phyloP scores from a whole-genome alignment of 2,888 invertebrate genomes.

The Athalia rosae region DNA sequence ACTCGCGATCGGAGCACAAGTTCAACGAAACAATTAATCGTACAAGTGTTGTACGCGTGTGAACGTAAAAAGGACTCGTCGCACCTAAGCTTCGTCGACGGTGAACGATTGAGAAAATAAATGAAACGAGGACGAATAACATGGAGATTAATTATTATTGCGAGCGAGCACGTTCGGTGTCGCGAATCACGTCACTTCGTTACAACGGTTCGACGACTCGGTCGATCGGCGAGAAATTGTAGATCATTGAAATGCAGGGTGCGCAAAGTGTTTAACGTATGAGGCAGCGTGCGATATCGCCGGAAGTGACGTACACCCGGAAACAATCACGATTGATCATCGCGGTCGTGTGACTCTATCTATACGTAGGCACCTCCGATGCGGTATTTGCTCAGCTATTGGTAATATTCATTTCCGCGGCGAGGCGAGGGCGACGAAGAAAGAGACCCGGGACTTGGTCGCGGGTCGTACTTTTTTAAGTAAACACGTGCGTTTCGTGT shows the following conservation, averaged over 20 bases:
- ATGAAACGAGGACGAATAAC: background rate
- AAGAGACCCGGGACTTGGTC: background rate
- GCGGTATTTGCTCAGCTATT: no score
- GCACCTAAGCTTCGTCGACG: background rate
- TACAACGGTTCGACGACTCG: background rate
- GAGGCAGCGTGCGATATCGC: no score
- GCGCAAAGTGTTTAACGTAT: no score
- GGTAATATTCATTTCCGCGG: no score
- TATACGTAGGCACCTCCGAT: no score
- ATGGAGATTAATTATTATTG: slow-evolving; percentile 8
- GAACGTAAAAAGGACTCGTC: background rate
- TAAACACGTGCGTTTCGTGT: slow-evolving; percentile 39
- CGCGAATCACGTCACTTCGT: background rate
- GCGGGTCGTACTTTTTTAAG: slow-evolving; percentile 24
- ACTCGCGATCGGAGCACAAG: slow-evolving; percentile 22
- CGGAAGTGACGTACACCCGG: no score
- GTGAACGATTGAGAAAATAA: background rate
- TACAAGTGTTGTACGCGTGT: background rate
- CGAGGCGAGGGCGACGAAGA: background rate
- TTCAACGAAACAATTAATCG: slow-evolving; percentile 40
- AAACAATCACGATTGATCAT: no score
- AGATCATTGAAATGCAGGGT: no score
- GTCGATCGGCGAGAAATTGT: no score
- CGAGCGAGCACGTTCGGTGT: background rate
- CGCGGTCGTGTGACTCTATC: no score